Evolutionary conservation across 2,113 vertebrate species (phyloP).

Genomic region (Galbula dea): DNA sequence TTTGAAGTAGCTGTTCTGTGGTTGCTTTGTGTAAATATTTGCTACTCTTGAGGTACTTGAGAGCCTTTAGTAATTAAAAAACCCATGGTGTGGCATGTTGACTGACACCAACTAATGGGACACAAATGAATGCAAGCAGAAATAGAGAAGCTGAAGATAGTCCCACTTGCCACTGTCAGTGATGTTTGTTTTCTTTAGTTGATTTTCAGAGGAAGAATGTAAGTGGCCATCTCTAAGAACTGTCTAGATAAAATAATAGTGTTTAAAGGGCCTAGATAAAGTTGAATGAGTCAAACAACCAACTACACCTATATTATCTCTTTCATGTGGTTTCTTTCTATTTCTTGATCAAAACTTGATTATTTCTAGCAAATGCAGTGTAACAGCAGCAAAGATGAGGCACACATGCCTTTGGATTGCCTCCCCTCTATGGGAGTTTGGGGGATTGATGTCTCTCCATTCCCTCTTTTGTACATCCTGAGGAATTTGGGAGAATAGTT

Average conservation of each 20-base stretch:
- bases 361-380: neutral
- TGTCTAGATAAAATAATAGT: neutral
- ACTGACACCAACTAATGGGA: neutral
- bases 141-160: neutral
- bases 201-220: neutral
- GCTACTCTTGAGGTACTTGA: neutral
- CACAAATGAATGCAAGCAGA: neutral
- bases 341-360: neutral
- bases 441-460: neutral
- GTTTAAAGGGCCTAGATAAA: neutral
- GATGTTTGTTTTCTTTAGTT: neutral
- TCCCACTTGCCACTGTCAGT: neutral
- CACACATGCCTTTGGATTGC: neutral
- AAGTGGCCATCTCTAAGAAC: neutral
- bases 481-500: neutral
- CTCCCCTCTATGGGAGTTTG: neutral
- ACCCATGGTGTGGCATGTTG: neutral
- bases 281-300: neutral
- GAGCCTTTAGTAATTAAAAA: neutral
- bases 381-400: neutral
- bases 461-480: neutral
- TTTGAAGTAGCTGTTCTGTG: neutral
- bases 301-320: neutral
- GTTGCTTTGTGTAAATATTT: neutral
- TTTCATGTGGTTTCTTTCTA: constrained; percentile 4